A percentile compares a stretch with the other conserved stretches of the same genome.
These are phyloP conservation scores for Phthorimaea operculella DNA, from an alignment of 1,140 invertebrate species.

Conservation along the genomic window DNA sequence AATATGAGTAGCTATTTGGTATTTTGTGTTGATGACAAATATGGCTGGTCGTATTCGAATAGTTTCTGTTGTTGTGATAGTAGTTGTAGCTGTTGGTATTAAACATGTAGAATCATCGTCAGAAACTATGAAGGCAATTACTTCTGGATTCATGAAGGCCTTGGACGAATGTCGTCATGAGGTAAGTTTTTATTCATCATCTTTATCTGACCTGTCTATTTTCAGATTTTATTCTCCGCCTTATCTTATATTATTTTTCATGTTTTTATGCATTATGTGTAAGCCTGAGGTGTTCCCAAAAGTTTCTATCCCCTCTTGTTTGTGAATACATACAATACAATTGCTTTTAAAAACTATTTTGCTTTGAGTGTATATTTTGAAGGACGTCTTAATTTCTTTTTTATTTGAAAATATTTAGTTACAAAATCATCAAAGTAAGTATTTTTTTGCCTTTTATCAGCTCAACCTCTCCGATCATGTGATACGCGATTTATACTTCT, in stretches of 20 bases:
- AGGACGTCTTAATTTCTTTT: no score
- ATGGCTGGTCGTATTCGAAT: neutral
- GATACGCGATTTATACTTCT: conserved; percentile 35
- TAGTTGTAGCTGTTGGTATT: neutral
- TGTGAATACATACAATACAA: no score
- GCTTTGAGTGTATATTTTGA: no score
- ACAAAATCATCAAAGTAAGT: no score
- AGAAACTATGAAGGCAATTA: conserved; percentile 24
- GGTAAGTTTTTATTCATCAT: conserved; percentile 19
- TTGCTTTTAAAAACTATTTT: no score
- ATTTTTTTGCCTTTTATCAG: conserved; percentile 17
- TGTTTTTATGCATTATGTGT: no score
- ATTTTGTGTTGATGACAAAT: neutral
- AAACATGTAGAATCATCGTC: conserved; percentile 8
- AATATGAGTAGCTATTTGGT: no score
- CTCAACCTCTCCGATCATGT: conserved; percentile 33
- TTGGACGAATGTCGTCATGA: conserved; percentile 41
- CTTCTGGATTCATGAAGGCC: conserved; percentile 24
- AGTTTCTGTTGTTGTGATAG: neutral
- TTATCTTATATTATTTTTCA: no score
- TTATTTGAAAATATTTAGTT: no score
- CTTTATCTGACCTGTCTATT: neutral
- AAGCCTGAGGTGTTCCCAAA: no score
- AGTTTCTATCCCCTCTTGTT: no score
- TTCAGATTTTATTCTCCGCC: neutral